A percentile compares a stretch with the other conserved stretches of the same genome.
These are phyloP conservation scores for Brienomyrus longianalis DNA, from an alignment of 2,113 vertebrate species.

Conservation along the genomic window DNA sequence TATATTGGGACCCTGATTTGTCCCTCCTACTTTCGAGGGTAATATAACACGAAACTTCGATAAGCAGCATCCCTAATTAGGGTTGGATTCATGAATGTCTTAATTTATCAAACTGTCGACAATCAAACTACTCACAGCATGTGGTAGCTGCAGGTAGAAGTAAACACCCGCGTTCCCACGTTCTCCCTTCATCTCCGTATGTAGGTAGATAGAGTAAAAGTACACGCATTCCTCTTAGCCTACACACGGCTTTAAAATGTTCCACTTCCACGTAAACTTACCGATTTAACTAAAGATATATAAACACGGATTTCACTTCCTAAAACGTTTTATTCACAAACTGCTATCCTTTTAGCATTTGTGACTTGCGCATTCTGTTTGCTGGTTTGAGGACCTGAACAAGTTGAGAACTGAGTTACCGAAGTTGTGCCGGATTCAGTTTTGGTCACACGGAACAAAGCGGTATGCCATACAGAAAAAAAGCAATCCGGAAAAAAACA, in stretches of 20 bases:
- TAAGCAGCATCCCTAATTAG: background rate
- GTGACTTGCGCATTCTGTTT: background rate
- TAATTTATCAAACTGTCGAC: background rate
- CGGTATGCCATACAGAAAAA: background rate
- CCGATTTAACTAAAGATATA: background rate
- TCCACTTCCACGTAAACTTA: background rate
- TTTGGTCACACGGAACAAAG: background rate
- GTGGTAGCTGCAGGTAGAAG: background rate
- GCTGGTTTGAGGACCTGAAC: background rate
- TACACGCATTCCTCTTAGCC: background rate
- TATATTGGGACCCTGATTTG: background rate
- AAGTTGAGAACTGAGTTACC: background rate
- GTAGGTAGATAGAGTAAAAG: background rate
- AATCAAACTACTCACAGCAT: background rate
- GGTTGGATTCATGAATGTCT: background rate
- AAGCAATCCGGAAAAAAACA: background rate
- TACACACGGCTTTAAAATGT: background rate
- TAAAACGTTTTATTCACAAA: background rate
- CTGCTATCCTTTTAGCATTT: background rate
- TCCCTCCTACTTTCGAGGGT: background rate
- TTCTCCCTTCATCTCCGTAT: background rate
- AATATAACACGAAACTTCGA: background rate
- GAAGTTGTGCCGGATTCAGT: background rate
- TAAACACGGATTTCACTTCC: background rate
- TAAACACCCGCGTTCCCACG: background rate